phyloP scores from a whole-genome alignment of 2,797 vertebrate species.

The Cirrhinus molitorella region DNA sequence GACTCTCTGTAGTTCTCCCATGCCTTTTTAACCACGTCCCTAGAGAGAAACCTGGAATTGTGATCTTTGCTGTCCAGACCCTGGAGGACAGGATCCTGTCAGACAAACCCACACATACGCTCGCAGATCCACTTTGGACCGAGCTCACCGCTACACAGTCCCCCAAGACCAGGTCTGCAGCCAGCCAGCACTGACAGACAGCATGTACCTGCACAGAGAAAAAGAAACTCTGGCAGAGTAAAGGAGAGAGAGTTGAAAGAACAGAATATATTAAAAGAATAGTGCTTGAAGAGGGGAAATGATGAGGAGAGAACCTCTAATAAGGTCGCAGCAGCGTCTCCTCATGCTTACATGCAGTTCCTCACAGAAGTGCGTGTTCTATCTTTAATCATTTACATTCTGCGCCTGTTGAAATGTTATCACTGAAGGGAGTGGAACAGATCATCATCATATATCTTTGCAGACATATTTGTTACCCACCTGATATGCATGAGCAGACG shows the following conservation, averaged over 20 bases:
- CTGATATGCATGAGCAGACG: conserved; percentile 31
- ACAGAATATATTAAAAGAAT: conserved; percentile 13
- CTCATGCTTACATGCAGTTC: conserved; percentile 10
- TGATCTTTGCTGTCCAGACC: conserved; percentile 6
- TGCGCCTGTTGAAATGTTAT: conserved; percentile 26
- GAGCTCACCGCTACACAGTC: conserved; percentile 3
- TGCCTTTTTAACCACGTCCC: conserved; percentile 20
- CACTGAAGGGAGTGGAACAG: conserved; percentile 29
- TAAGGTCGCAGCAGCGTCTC: conserved; percentile 14
- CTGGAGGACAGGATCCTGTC: conserved; percentile 12
- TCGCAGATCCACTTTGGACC: conserved; percentile 13
- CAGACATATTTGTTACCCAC: conserved; percentile 1
- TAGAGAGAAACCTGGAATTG: conserved; percentile 23
- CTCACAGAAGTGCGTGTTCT: neutral
- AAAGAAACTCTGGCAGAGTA: neutral
- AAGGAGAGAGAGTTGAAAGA: conserved; percentile 2
- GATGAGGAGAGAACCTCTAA: conserved; percentile 21
- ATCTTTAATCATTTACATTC: conserved; percentile 28
- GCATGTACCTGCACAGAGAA: conserved; percentile 3
- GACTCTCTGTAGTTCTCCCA: conserved; percentile 1
- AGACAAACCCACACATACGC: conserved; percentile 27
- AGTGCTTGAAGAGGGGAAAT: neutral
- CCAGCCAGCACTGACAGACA: conserved; percentile 5
- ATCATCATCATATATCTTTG: conserved; percentile 28
- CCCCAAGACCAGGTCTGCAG: conserved; percentile 33